Evolutionary conservation across 2,797 vertebrate species (phyloP), one percentile per base, ranked within the genome.

Genomic region (Siniperca undulata): DNA sequence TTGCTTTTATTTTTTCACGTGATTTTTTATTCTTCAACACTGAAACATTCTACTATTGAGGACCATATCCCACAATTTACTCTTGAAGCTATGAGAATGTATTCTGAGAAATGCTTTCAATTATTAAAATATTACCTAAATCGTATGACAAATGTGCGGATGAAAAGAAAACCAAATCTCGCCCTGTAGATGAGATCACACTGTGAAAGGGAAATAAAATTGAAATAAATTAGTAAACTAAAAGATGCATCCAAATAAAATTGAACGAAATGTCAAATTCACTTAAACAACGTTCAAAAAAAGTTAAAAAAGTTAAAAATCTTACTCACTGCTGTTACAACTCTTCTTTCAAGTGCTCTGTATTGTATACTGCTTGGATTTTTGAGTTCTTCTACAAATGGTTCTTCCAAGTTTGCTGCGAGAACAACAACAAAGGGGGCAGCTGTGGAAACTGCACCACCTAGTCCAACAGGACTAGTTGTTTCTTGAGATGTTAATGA

Each of bases 401-500:
- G 46, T 52, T 50, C 17, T 14, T 12, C 19, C 44, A 68, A 34
- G 44, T 30, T 30, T 30, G 27, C 27, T 30, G 27, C 3, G 27
- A 30, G 27, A 30, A 30, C 27, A 30, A 30, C 27, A 30, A 30
- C 27, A 30, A 30, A 30, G 27, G 27, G 27, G 27, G 27, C 27
- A 30, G 27, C 16, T 3, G 17, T 7, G 44, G 46, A 50, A 12
- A 34, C 9, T 67, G 20, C 10, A 50, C 48, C 17, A 19, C 14
- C 48, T 2, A 13, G 5, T 38, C 6, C 34, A 61, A 9, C 59
- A 20, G 19, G 0, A 55, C 6, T 13, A 52, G 48, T 17, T 30
- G 56, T 59, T 30, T 17, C 24, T 38, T 10, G 2, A n/a, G 69
- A 72, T 55, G 83, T n/a, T 7, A 72, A 70, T 59, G 74, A 11